These are phyloP conservation scores for Dasypus novemcinctus DNA, from an alignment of 2,113 vertebrate species.

Conservation along the genomic window DNA sequence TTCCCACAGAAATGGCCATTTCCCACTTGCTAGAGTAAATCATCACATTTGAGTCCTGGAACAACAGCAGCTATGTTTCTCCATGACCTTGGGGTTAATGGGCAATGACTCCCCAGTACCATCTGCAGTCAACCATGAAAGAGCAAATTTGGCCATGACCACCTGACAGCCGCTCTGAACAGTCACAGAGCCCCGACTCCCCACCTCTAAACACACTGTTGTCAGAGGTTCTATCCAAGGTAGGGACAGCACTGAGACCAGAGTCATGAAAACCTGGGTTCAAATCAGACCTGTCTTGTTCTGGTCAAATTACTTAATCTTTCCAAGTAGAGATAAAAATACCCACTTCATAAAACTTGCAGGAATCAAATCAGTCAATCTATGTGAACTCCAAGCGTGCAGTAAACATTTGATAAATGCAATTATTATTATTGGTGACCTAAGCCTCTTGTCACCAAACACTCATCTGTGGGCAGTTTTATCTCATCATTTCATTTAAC, in stretches of 20 bases:
- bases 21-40: conserved; percentile 31
- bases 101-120: background rate
- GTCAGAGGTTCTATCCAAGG: background rate
- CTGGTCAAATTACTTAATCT: background rate
- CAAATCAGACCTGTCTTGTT: background rate
- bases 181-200: background rate
- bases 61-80: conserved; percentile 51
- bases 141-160: background rate
- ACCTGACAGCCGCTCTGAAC: background rate
- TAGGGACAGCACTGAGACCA: background rate
- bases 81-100: conserved; percentile 47
- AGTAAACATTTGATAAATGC: background rate
- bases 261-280: background rate
- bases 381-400: background rate
- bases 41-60: conserved; percentile 24
- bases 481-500: background rate
- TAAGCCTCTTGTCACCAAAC: background rate
- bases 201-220: background rate
- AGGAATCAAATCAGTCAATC: background rate
- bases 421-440: background rate
- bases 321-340: conserved; percentile 2
- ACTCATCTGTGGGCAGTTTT: background rate
- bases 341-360: background rate
- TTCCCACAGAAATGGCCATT: conserved; percentile 49
- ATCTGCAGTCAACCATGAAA: conserved; percentile 37